These are phyloP conservation scores for Micronycteris hirsuta DNA, from an alignment of 2,113 vertebrate species.

Conservation along the genomic window DNA sequence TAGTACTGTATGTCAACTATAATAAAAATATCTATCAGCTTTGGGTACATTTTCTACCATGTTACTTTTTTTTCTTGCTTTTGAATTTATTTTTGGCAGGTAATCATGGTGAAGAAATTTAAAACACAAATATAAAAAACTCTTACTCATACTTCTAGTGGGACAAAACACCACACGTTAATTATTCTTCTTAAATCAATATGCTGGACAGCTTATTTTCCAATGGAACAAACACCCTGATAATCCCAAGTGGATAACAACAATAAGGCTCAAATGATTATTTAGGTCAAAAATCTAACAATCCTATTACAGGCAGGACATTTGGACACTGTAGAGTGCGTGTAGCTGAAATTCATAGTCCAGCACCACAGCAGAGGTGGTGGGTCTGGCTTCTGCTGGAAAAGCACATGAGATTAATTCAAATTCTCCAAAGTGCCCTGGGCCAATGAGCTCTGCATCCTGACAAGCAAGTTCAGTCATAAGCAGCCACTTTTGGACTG, in stretches of 20 bases:
- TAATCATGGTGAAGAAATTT: background rate
- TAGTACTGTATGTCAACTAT: background rate
- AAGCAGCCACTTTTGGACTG: background rate
- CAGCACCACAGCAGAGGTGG: background rate
- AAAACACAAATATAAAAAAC: background rate
- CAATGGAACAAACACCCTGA: background rate
- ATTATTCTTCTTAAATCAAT: background rate
- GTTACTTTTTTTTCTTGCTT: background rate
- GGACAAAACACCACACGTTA: background rate
- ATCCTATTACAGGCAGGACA: background rate
- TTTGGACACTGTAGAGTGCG: background rate
- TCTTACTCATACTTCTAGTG: background rate
- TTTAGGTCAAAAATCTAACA: background rate
- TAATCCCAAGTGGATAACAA: background rate
- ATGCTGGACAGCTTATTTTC: background rate
- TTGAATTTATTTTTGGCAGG: background rate
- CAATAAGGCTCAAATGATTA: background rate
- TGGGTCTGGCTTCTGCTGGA: background rate
- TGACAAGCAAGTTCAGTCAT: background rate
- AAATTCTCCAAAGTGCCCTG: background rate
- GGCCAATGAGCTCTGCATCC: background rate
- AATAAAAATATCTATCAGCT: background rate
- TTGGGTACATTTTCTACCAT: background rate
- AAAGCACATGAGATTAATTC: background rate
- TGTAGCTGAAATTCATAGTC: background rate